A percentile compares a stretch with the other conserved stretches of the same genome.
These are phyloP conservation scores for Dryococelus australis DNA, from an alignment of 2,888 invertebrate species.

Conservation along the genomic window DNA sequence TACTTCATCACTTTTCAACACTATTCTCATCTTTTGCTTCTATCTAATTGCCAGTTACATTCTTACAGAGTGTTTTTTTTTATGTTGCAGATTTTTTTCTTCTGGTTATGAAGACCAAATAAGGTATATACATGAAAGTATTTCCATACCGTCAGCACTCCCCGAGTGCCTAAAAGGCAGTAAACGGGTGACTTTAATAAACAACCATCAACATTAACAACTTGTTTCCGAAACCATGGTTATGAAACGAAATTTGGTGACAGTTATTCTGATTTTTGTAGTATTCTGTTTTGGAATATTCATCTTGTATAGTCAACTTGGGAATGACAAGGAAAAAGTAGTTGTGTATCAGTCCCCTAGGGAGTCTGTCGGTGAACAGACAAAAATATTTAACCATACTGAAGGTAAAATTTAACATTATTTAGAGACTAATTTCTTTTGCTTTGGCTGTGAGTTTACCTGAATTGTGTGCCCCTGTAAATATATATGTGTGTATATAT, in stretches of 20 bases:
- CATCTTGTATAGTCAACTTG: background rate
- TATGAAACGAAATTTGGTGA: background rate
- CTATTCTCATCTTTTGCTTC: too few species aligned
- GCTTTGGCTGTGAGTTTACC: too few species aligned
- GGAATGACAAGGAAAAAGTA: background rate
- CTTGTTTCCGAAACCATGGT: background rate
- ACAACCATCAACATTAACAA: background rate
- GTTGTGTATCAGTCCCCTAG: background rate
- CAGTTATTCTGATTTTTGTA: background rate
- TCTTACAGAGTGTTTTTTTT: too few species aligned
- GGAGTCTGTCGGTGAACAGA: background rate
- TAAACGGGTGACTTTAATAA: background rate
- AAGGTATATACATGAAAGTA: background rate
- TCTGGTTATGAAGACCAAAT: background rate
- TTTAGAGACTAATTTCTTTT: too few species aligned
- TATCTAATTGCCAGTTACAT: too few species aligned
- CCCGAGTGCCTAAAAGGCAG: background rate
- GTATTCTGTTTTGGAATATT: background rate
- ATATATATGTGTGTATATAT: too few species aligned
- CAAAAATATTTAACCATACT: background rate
- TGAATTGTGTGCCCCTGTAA: too few species aligned
- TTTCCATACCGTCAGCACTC: background rate
- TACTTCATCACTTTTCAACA: too few species aligned
- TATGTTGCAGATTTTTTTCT: background rate
- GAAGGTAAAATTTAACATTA: background rate